phyloP scores from a whole-genome alignment of 2,888 invertebrate species.

The Drosophila merina region DNA sequence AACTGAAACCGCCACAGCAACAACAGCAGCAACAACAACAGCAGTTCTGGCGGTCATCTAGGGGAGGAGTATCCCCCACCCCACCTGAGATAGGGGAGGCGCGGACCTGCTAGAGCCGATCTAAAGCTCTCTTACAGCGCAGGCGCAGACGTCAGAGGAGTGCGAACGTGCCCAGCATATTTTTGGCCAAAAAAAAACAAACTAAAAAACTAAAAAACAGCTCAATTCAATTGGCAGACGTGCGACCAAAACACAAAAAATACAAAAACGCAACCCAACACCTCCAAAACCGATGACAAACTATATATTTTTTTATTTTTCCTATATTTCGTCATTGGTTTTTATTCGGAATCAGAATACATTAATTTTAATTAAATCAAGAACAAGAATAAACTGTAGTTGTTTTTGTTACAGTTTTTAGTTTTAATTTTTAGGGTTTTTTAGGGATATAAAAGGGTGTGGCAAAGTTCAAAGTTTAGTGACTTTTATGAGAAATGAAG shows the following conservation, averaged over 20 bases:
- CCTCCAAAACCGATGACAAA: slow-evolving; percentile 12
- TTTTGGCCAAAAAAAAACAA: slow-evolving; percentile 39
- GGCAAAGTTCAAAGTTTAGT: too few relatives aligned
- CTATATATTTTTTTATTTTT: slow-evolving; percentile 13
- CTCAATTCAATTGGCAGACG: slow-evolving; percentile 52
- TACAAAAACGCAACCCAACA: background rate
- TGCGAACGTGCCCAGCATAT: slow-evolving; percentile 63
- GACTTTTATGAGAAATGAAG: background rate
- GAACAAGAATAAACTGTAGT: too few relatives aligned
- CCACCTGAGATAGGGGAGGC: too few relatives aligned
- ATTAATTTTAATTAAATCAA: too few relatives aligned
- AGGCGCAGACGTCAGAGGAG: slow-evolving; percentile 71
- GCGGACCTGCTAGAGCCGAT: background rate
- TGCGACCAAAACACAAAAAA: slow-evolving; percentile 45
- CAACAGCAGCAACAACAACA: slow-evolving; percentile 8
- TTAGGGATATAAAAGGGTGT: too few relatives aligned
- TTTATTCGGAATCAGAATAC: slow-evolving; percentile 29
- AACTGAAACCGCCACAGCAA: slow-evolving; percentile 60
- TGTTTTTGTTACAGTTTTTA: background rate
- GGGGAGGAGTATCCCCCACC: slow-evolving; percentile 9
- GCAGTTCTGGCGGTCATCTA: slow-evolving; percentile 25
- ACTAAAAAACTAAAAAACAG: slow-evolving; percentile 13
- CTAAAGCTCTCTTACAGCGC: slow-evolving; percentile 52
- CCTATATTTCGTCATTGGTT: slow-evolving; percentile 40
- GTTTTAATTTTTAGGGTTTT: too few relatives aligned